phyloP scores from a whole-genome alignment of 37 sponge, comb jelly and placozoan species.

The Eunapius fragilis region DNA sequence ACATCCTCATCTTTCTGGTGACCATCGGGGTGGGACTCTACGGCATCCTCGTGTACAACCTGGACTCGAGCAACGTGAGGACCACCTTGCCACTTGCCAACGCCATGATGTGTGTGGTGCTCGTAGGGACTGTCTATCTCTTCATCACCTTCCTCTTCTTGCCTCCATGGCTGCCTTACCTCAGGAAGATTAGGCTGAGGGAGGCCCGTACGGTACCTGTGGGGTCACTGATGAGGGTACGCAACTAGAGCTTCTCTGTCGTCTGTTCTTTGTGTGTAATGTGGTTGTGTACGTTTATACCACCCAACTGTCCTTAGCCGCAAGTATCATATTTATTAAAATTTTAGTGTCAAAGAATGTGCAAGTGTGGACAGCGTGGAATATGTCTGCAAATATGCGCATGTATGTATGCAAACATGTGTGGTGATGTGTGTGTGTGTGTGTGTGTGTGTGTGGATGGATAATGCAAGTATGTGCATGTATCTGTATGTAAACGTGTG shows the following conservation, averaged over 20 bases:
- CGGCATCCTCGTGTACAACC: background rate
- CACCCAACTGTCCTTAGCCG: no score
- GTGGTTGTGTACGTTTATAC: no score
- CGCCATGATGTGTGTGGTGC: background rate
- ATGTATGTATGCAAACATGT: no score
- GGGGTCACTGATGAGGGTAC: background rate
- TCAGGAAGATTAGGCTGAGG: background rate
- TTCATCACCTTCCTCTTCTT: background rate
- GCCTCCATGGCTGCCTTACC: background rate
- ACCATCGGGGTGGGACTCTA: background rate
- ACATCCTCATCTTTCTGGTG: slow-evolving; percentile 5
- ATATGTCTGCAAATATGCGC: no score
- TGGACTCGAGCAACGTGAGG: background rate
- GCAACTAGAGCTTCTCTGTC: background rate
- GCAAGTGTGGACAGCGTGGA: no score
- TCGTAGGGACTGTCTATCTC: background rate
- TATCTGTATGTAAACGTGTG: no score
- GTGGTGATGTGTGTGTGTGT: background rate
- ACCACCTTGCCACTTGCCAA: background rate
- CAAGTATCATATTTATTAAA: no score
- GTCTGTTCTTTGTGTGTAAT: background rate
- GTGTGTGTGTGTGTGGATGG: no score
- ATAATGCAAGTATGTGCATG: no score
- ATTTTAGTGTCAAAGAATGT: no score
- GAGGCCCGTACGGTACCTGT: background rate